These are phyloP conservation scores for Pomatostomus ruficeps DNA, from an alignment of 2,113 vertebrate genomes.

Conservation along the genomic window DNA sequence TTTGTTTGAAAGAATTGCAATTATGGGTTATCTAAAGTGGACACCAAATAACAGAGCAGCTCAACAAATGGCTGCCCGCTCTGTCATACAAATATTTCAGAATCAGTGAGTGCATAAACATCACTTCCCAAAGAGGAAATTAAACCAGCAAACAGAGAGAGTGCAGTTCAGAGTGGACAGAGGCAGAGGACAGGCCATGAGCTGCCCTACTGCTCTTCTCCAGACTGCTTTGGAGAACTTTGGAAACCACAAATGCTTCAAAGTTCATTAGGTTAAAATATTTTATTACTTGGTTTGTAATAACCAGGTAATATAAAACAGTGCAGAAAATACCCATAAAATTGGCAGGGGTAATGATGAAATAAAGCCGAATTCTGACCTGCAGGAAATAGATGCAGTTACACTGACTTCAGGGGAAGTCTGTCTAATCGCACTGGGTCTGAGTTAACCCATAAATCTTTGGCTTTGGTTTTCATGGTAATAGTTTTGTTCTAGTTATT, in stretches of 20 bases:
- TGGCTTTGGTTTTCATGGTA: background rate
- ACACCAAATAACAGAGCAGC: slow-evolving; percentile 7
- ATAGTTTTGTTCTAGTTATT: background rate
- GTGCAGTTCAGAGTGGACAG: background rate
- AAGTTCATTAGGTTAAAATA: background rate
- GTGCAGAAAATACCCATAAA: background rate
- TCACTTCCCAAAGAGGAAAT: background rate
- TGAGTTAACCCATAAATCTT: background rate
- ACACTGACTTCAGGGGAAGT: background rate
- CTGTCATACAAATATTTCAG: background rate
- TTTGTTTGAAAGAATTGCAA: background rate
- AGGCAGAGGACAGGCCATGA: background rate
- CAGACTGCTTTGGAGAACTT: background rate
- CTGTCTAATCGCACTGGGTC: background rate
- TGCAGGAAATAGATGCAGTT: background rate
- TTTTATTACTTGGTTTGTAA: background rate
- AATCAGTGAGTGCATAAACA: background rate
- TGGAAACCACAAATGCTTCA: background rate
- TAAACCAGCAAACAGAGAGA: background rate
- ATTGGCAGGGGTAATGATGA: background rate
- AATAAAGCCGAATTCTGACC: background rate
- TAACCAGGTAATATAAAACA: background rate
- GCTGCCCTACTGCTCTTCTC: background rate
- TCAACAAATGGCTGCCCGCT: background rate
- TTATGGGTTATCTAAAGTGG: background rate